Percentiles rank a stretch among this genome's conserved stretches.
Conservation (phyloP, 92 coral and sea anemone species). For the Epizoanthus scotinus region DNA sequence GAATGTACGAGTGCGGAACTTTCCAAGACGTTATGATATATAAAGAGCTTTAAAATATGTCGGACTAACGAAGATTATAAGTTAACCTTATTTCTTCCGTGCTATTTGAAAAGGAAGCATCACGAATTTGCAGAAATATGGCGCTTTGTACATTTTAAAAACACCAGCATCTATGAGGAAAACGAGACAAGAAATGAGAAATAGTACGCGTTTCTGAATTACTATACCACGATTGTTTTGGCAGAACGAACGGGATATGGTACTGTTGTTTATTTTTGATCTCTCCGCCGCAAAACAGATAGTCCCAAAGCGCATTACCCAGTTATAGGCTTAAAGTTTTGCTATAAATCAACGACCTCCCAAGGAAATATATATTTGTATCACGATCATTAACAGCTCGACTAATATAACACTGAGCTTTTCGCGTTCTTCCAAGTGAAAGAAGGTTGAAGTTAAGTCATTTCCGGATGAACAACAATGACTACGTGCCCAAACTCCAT, state of each 20-base stretch:
- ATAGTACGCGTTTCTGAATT: not conserved
- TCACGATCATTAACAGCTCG: conserved; percentile 12
- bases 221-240: no score
- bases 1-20: not conserved
- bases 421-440: no score
- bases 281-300: not conserved
- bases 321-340: not conserved
- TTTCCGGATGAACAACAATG: conserved; percentile 4
- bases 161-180: no score
- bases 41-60: conserved; percentile 4
- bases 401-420: not conserved
- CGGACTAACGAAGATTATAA: not conserved
- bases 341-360: conserved; percentile 1
- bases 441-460: not conserved
- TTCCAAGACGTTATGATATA: not conserved
- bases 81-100: not conserved
- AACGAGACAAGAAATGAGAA: not conserved
- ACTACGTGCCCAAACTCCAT: not conserved
- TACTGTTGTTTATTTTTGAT: not conserved
- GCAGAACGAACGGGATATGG: no score
- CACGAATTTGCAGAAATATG: not conserved
- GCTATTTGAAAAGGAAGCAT: not conserved
- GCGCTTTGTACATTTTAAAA: not conserved
- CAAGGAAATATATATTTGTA: not conserved
- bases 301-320: not conserved